Percentiles rank a stretch among this genome's conserved stretches.
Evolutionary conservation across 2,888 invertebrate species (phyloP).

Genomic region (Callyntrura sp.): DNA sequence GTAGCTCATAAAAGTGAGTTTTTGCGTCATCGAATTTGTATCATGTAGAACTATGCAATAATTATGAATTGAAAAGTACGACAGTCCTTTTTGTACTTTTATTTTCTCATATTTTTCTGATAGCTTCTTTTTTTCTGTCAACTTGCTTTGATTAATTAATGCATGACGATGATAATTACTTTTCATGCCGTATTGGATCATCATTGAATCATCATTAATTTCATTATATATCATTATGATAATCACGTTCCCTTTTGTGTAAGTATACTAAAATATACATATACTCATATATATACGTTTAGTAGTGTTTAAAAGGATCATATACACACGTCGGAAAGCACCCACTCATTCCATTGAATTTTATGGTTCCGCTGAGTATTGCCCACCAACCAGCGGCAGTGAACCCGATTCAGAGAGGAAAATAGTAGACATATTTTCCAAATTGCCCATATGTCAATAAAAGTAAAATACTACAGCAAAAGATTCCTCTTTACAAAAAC

Average conservation of each 20-base stretch:
- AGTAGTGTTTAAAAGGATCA: neutral
- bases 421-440: conserved; percentile 23
- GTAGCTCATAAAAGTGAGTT: too few species aligned
- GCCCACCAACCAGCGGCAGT: neutral
- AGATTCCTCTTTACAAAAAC: too few species aligned
- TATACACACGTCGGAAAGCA: neutral
- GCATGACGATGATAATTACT: neutral
- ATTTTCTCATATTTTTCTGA: conserved; percentile 21
- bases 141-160: conserved; percentile 65
- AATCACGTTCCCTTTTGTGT: neutral
- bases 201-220: too few species aligned
- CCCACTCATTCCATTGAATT: neutral
- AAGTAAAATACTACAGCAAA: neutral
- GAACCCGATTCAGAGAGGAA: neutral
- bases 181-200: conserved; percentile 7
- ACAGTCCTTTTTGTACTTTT: conserved; percentile 37
- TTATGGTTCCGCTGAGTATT: neutral
- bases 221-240: conserved; percentile 4
- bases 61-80: neutral
- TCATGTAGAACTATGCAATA: too few species aligned
- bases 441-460: conserved; percentile 22
- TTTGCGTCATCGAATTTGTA: too few species aligned
- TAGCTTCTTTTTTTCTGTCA: conserved; percentile 60
- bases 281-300: too few species aligned
- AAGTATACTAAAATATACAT: neutral